A percentile compares a stretch with the other conserved stretches of the same genome.
These are phyloP conservation scores for Mercenaria mercenaria DNA, from an alignment of 1,140 invertebrate species.

Conservation along the genomic window DNA sequence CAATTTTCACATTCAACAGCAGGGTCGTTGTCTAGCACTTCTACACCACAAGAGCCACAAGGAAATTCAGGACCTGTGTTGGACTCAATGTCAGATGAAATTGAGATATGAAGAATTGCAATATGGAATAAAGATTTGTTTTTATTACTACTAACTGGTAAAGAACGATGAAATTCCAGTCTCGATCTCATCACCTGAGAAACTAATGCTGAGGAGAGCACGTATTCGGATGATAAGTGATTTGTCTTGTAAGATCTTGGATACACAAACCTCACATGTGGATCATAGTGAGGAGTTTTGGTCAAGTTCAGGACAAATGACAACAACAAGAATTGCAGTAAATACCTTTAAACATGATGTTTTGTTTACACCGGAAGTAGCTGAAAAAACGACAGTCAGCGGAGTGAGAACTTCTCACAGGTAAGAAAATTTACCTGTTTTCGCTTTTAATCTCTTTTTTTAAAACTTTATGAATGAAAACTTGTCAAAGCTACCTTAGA, in stretches of 20 bases:
- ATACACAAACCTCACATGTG: not conserved
- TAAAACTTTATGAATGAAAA: too few species aligned
- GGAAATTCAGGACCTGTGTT: not conserved
- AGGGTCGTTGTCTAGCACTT: too few species aligned
- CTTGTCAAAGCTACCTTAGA: too few species aligned
- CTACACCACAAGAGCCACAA: too few species aligned
- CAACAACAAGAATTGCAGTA: not conserved
- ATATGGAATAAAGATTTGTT: not conserved
- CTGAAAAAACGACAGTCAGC: too few species aligned
- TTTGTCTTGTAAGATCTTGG: not conserved
- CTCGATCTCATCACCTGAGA: not conserved
- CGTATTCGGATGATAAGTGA: not conserved
- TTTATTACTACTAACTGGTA: not conserved
- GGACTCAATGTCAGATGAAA: not conserved
- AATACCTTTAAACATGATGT: constrained; percentile 12
- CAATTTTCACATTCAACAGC: constrained; percentile 15
- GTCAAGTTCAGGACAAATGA: too few species aligned
- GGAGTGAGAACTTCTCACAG: too few species aligned
- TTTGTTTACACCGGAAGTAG: not conserved
- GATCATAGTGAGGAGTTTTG: not conserved
- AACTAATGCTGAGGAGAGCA: not conserved
- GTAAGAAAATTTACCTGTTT: too few species aligned
- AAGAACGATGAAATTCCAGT: not conserved
- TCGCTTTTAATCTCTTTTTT: too few species aligned
- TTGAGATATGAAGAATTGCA: not conserved